Conservation (phyloP, 1,140 invertebrate species). For the Cydia amplana region DNA sequence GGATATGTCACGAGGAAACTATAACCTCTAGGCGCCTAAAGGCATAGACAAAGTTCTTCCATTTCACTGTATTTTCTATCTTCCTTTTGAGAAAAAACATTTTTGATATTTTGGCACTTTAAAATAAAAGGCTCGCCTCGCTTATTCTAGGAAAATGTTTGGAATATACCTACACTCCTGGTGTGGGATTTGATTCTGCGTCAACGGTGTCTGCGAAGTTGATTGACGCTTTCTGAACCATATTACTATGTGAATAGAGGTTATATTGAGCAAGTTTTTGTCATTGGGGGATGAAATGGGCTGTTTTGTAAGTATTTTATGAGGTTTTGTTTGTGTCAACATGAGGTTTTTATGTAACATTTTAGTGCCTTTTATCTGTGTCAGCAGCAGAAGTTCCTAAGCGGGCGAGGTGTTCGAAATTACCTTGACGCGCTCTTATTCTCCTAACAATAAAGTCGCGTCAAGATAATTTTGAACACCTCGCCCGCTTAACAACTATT, state of each 20-base stretch:
- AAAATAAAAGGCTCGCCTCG: not conserved
- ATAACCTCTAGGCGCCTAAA: too few relatives aligned
- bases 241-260: not conserved
- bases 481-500: too few relatives aligned
- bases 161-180: not conserved
- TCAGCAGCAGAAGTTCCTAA: too few relatives aligned
- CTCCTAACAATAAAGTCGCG: too few relatives aligned
- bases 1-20: too few relatives aligned
- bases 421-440: too few relatives aligned
- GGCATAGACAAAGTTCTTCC: too few relatives aligned
- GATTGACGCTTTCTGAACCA: constrained; percentile 4
- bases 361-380: not conserved
- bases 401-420: too few relatives aligned
- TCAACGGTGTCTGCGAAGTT: constrained; percentile 16
- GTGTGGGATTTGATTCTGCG: constrained; percentile 11
- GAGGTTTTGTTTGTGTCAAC: not conserved
- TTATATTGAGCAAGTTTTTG: not conserved
- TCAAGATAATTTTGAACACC: too few relatives aligned
- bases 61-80: too few relatives aligned
- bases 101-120: too few relatives aligned
- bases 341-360: not conserved
- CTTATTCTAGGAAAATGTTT: not conserved
- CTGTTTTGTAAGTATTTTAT: not conserved
- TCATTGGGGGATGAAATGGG: not conserved
- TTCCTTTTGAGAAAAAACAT: too few relatives aligned